Conservation (phyloP, 2,888 invertebrate genomes). For the Iphiclides podalirius region DNA sequence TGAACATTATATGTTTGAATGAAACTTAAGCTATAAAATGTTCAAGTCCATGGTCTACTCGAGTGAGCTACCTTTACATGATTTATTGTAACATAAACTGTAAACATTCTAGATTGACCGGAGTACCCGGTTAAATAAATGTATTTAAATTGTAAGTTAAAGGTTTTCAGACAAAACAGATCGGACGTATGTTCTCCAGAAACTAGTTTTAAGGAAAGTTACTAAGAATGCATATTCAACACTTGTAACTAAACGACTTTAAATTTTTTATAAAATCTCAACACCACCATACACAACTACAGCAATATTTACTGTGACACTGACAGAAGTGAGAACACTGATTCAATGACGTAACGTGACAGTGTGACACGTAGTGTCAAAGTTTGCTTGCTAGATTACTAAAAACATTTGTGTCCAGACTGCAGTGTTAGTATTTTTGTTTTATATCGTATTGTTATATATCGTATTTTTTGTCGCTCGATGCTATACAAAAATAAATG, state of each 20-base stretch:
- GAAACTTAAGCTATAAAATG: constrained; percentile 22
- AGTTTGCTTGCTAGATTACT: constrained; percentile 15
- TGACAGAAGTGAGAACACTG: constrained; percentile 2
- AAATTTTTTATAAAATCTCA: constrained; percentile 3
- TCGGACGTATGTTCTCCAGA: not conserved
- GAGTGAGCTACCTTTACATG: constrained; percentile 29
- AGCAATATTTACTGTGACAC: constrained; percentile 11
- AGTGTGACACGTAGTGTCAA: constrained; percentile 23
- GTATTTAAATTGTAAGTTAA: not conserved
- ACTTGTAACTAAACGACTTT: constrained; percentile 1
- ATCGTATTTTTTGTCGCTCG: too few species aligned
- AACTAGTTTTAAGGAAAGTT: not conserved
- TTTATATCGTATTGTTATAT: too few species aligned
- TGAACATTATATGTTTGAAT: constrained; percentile 26
- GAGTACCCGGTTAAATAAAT: constrained; percentile 9
- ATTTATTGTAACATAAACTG: constrained; percentile 28
- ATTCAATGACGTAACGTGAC: not conserved
- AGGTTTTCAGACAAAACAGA: not conserved
- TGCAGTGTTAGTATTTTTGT: too few species aligned
- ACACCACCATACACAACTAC: constrained; percentile 19
- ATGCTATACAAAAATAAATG: too few species aligned
- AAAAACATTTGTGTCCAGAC: too few species aligned
- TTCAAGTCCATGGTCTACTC: constrained; percentile 29
- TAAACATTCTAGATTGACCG: constrained; percentile 31
- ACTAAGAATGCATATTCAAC: not conserved